phyloP scores from a whole-genome alignment of 2,888 invertebrate species.

The Drosophila borborema region DNA sequence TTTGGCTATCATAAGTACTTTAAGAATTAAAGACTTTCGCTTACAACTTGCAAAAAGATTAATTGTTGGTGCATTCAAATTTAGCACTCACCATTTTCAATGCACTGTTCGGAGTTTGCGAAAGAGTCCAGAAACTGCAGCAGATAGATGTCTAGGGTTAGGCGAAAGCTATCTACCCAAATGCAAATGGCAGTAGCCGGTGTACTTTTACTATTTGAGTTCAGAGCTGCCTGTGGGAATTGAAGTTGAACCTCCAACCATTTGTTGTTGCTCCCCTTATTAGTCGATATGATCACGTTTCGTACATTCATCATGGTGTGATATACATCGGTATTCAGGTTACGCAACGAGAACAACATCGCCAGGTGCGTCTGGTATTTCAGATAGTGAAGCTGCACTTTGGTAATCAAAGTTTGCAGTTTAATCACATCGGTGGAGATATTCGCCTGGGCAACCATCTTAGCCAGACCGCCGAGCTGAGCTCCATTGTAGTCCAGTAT shows the following conservation, averaged over 20 bases:
- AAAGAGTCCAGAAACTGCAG: conserved; percentile 79
- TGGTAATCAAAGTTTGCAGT: conserved; percentile 61
- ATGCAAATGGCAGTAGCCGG: conserved; percentile 68
- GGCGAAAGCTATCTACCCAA: conserved; percentile 78
- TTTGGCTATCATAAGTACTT: background rate
- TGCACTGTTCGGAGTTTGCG: conserved; percentile 24
- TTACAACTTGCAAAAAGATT: background rate
- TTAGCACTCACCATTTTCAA: conserved; percentile 44
- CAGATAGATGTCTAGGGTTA: conserved; percentile 70
- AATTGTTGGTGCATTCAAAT: background rate
- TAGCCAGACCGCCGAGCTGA: conserved; percentile 37
- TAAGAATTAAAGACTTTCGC: background rate
- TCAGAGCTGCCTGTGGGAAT: conserved; percentile 47
- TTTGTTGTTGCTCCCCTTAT: conserved; percentile 60
- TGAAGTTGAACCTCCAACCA: conserved; percentile 82
- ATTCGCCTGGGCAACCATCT: conserved; percentile 40
- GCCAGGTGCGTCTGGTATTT: conserved; percentile 65
- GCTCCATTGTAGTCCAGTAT: conserved; percentile 42
- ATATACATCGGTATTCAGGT: conserved; percentile 62
- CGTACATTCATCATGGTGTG: conserved; percentile 64
- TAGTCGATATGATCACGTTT: conserved; percentile 61
- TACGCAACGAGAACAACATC: conserved; percentile 57
- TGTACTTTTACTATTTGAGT: conserved; percentile 1
- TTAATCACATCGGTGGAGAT: conserved; percentile 62
- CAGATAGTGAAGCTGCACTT: conserved; percentile 49